Evolutionary conservation across 2,797 vertebrate genomes (phyloP), one percentile per base, ranked within the genome.

Genomic region (Zalophus californianus): DNA sequence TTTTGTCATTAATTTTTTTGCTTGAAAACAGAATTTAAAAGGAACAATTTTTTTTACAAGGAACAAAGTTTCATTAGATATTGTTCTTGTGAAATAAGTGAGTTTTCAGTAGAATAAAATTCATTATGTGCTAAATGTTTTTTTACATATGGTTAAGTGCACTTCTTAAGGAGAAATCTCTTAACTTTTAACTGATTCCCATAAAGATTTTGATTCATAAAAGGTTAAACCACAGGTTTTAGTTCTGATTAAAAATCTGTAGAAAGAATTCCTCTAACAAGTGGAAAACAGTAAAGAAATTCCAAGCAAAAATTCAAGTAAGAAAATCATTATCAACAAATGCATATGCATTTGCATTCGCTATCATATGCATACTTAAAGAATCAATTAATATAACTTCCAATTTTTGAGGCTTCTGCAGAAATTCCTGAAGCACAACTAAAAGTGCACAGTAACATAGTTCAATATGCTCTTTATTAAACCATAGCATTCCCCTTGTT

Each of bases 251-350:
- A 83, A 90, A 79, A 7, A 2, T 75, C 52, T 92, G 83, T 75
- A 66, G 41, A 79, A 90, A 92, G 2, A 84, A 86, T 80, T 92
- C 9, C 7, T 93, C 25, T 70, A 94, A 86, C 48, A 60, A 85
- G 73, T 38, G 3, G 9, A 64, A 73, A 73, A 58, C 0, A 72
- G 5, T 68, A 79, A 84, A 80, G 29, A 93, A 83, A 77, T 23
- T 86, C 80, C n/a, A 70, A 94, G 56, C n/a, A 96, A 60, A 96
- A 70, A 79, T 91, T 78, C 50, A 54, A 70, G 3, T 73, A 86
- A 91, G 27, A 78, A 94, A 77, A 52, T 87, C 14, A 70, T 58
- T 29, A 56, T 32, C 27, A 80, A 88, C 38, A 75, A 70, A 44
- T n/a, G 14, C 14, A 32, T 32, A 29, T 32, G 27, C 60, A 64